These are phyloP conservation scores for Drosophila aldrichi DNA, from an alignment of 2,888 invertebrate genomes.

Conservation along the genomic window DNA sequence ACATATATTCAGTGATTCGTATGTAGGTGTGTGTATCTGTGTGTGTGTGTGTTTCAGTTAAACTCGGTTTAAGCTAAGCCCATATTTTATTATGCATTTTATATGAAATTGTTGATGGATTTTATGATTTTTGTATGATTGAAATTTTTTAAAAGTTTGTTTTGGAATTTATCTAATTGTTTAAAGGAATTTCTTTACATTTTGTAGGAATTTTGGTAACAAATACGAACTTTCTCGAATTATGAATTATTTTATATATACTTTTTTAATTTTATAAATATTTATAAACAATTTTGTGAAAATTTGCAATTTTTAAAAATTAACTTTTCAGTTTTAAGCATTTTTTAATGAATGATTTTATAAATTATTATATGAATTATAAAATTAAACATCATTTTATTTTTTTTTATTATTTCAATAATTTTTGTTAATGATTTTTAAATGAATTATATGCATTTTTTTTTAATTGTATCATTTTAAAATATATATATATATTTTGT, in stretches of 20 bases:
- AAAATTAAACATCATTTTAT: neutral
- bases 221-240: too few relatives aligned
- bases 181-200: too few relatives aligned
- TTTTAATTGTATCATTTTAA: too few relatives aligned
- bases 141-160: neutral
- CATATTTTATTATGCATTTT: conserved; percentile 50
- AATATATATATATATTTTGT: too few relatives aligned
- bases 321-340: neutral
- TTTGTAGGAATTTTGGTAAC: too few relatives aligned
- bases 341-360: neutral
- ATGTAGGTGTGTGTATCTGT: conserved; percentile 15
- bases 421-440: too few relatives aligned
- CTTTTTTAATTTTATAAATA: too few relatives aligned
- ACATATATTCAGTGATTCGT: conserved; percentile 11
- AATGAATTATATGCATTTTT: too few relatives aligned
- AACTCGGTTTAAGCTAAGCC: conserved; percentile 78
- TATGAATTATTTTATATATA: too few relatives aligned
- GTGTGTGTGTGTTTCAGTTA: conserved; percentile 56
- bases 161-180: neutral
- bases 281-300: too few relatives aligned
- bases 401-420: neutral
- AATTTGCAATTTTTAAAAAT: neutral
- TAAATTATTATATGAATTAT: neutral
- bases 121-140: neutral
- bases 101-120: neutral